phyloP scores from a whole-genome alignment of 1,140 invertebrate genomes.

The Ganaspis sp. region DNA sequence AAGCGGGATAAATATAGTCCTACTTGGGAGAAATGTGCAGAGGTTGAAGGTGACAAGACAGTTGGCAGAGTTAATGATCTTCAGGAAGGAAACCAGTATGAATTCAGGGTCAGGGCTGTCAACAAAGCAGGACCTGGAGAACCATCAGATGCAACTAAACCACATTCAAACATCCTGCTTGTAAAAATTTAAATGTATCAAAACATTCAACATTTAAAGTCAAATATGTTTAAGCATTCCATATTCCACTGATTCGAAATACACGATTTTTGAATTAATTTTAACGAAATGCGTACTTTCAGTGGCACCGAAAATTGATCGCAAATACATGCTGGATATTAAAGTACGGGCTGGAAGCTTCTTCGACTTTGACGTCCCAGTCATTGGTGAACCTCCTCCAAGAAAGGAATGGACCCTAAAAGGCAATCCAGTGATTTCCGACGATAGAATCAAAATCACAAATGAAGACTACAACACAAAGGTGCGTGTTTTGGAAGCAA shows the following conservation, averaged over 20 bases:
- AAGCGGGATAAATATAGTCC: conserved; percentile 94
- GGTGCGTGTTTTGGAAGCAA: conserved; percentile 91
- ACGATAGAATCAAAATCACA: conserved; percentile 88
- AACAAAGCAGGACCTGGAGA: conserved; percentile 96
- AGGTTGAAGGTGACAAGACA: conserved; percentile 89
- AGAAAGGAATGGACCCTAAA: conserved; percentile 94
- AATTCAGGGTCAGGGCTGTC: conserved; percentile 95
- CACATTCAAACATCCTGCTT: no score
- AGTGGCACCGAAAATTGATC: conserved; percentile 94
- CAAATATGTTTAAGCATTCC: no score
- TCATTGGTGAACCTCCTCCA: conserved; percentile 95
- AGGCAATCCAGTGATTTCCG: conserved; percentile 86
- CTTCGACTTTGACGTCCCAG: conserved; percentile 96
- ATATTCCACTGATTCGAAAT: conserved; percentile 33
- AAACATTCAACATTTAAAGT: no score
- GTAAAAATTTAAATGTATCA: no score
- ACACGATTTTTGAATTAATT: conserved; percentile 35
- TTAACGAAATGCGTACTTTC: no score
- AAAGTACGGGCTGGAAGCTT: conserved; percentile 94
- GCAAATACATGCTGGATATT: conserved; percentile 94
- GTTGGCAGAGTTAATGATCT: conserved; percentile 90
- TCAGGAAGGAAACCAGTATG: conserved; percentile 92
- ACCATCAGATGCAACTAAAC: conserved; percentile 91
- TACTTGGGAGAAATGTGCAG: conserved; percentile 91
- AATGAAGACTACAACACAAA: conserved; percentile 93